A percentile compares a stretch with the other conserved stretches of the same genome.
phyloP scores from a whole-genome alignment of 2,888 invertebrate species.

The Microctonus brassicae region DNA sequence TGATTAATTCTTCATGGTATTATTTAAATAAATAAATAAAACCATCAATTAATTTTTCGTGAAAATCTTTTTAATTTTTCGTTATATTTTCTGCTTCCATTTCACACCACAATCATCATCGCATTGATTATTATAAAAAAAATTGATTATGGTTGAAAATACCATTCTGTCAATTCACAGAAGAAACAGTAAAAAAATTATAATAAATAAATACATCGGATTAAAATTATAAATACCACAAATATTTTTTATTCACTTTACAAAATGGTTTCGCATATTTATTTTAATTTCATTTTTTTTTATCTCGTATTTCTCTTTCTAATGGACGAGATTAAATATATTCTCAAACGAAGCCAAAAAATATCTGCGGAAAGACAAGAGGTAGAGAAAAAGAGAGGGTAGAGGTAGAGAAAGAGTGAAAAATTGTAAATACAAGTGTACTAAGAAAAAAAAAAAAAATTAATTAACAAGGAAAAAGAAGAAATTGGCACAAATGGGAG shows the following conservation, averaged over 20 bases:
- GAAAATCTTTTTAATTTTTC: not conserved
- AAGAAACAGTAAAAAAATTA: not conserved
- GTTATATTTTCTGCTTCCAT: not conserved
- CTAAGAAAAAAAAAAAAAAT: not conserved
- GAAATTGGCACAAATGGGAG: constrained; percentile 5
- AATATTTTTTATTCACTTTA: not conserved
- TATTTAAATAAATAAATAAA: not conserved
- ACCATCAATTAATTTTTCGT: too few relatives aligned
- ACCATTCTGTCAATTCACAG: not conserved
- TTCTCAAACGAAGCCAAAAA: not conserved
- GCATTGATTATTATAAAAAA: not conserved
- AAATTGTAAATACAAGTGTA: not conserved
- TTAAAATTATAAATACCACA: too few relatives aligned
- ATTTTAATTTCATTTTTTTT: not conserved
- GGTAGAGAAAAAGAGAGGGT: not conserved
- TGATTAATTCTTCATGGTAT: not conserved
- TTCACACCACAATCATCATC: not conserved
- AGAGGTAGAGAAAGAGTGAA: too few relatives aligned
- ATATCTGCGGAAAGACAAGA: not conserved
- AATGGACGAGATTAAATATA: not conserved
- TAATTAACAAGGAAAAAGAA: constrained; percentile 12
- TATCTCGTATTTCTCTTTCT: not conserved
- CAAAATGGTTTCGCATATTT: not conserved
- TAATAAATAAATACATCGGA: not conserved
- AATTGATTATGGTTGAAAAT: not conserved